phyloP scores from a whole-genome alignment of 2,888 invertebrate genomes.

The Agrochola lota region DNA sequence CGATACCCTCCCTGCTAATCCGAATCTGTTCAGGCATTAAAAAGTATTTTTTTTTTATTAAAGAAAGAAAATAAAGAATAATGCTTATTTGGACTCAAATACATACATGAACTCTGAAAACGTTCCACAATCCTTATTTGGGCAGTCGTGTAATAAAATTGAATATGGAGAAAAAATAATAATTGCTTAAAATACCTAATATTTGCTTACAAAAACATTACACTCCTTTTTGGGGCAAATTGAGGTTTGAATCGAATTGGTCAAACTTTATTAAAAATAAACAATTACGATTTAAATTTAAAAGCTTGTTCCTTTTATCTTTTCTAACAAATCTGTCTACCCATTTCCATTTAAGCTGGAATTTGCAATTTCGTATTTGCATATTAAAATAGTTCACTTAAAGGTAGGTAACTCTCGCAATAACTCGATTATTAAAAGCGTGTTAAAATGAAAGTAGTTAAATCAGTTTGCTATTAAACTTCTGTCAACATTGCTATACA shows the following conservation, averaged over 20 bases:
- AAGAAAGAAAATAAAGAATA: no score
- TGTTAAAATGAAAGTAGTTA: conserved; percentile 30
- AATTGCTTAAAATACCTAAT: no score
- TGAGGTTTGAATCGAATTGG: not conserved
- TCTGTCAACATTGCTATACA: conserved; percentile 21
- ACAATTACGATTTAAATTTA: not conserved
- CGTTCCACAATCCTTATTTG: no score
- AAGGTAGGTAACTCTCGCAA: not conserved
- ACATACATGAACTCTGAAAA: no score
- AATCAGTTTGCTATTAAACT: conserved; percentile 38
- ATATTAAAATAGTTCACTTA: not conserved
- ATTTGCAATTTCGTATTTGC: not conserved
- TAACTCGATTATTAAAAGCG: not conserved
- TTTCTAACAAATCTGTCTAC: not conserved
- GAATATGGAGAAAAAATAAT: no score
- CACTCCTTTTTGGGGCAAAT: not conserved
- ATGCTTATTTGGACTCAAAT: no score
- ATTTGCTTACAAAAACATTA: not conserved
- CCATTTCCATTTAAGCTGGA: not conserved
- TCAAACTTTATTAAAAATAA: not conserved
- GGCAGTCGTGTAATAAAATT: no score
- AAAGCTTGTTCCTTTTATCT: not conserved
- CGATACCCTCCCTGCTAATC: no score
- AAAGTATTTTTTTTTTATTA: no score
- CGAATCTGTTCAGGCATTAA: no score